These are phyloP conservation scores for Chydorus sphaericus DNA, from an alignment of 2,888 invertebrate genomes.

Conservation along the genomic window DNA sequence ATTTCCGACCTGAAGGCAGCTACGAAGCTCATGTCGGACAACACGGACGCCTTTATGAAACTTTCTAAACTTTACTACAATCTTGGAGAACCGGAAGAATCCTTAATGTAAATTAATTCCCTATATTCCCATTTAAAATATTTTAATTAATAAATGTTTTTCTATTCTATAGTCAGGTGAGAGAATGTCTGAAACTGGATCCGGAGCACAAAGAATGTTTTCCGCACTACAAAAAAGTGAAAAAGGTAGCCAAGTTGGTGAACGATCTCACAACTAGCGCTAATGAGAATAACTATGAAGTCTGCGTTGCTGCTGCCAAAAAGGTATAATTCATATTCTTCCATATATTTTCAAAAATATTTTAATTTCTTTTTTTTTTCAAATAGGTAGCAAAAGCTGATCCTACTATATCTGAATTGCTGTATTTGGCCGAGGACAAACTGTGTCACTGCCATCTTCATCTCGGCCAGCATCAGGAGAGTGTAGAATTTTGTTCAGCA, in stretches of 20 bases:
- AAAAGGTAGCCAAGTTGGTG: constrained; percentile 74
- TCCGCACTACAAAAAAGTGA: constrained; percentile 87
- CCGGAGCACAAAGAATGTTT: constrained; percentile 96
- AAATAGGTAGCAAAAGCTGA: constrained; percentile 44
- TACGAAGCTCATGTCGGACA: constrained; percentile 80
- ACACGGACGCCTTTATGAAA: constrained; percentile 69
- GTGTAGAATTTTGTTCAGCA: constrained; percentile 57
- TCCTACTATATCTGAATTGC: constrained; percentile 49
- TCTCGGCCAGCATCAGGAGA: constrained; percentile 54
- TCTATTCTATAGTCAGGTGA: constrained; percentile 50
- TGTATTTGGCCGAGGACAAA: constrained; percentile 55
- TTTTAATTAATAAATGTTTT: constrained; percentile 2
- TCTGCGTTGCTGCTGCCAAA: constrained; percentile 53
- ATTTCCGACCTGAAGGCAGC: constrained; percentile 79
- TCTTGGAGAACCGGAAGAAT: constrained; percentile 79
- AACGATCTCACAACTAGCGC: constrained; percentile 45
- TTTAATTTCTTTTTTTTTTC: not conserved
- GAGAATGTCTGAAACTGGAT: constrained; percentile 92
- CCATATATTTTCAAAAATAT: constrained; percentile 2
- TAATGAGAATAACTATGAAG: constrained; percentile 45
- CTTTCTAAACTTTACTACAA: constrained; percentile 74
- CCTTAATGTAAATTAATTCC: constrained; percentile 48
- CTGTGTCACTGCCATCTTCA: constrained; percentile 63
- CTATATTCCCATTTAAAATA: not conserved
- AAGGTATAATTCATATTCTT: constrained; percentile 30